A percentile compares a stretch with the other conserved stretches of the same genome.
phyloP scores from a whole-genome alignment of 2,113 vertebrate genomes.

The Elephas maximus region DNA sequence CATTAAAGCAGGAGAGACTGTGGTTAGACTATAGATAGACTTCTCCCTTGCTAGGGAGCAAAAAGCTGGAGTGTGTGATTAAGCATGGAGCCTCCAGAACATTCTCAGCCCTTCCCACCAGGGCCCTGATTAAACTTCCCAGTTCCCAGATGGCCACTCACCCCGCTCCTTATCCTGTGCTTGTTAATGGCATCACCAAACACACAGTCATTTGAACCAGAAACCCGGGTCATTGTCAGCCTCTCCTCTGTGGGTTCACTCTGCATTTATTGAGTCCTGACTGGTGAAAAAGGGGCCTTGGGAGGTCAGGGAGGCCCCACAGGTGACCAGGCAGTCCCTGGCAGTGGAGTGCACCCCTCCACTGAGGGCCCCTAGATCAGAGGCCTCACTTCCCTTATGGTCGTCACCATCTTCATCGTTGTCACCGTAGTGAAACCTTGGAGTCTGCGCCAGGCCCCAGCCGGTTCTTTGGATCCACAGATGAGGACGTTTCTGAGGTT shows the following conservation, averaged over 20 bases:
- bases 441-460: too few species aligned
- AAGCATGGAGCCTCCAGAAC: neutral
- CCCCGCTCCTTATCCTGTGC: neutral
- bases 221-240: neutral
- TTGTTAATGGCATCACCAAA: neutral
- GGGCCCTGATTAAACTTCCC: neutral
- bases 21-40: neutral
- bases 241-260: neutral
- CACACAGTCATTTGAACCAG: slow-evolving; percentile 6
- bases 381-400: accelerated
- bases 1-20: slow-evolving; percentile 36
- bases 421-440: accelerated
- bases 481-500: neutral
- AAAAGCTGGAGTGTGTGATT: neutral
- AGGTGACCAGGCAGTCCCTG: neutral
- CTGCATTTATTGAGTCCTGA: neutral
- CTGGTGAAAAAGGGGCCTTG: neutral
- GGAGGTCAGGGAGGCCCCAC: neutral
- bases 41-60: neutral
- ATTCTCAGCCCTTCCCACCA: too few species aligned
- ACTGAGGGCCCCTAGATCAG: accelerated
- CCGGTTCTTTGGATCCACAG: neutral
- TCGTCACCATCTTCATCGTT: neutral
- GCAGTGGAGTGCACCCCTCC: neutral
- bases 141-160: neutral